Conservation (phyloP, 2,888 invertebrate genomes). For the Ypsolopha scabrella region DNA sequence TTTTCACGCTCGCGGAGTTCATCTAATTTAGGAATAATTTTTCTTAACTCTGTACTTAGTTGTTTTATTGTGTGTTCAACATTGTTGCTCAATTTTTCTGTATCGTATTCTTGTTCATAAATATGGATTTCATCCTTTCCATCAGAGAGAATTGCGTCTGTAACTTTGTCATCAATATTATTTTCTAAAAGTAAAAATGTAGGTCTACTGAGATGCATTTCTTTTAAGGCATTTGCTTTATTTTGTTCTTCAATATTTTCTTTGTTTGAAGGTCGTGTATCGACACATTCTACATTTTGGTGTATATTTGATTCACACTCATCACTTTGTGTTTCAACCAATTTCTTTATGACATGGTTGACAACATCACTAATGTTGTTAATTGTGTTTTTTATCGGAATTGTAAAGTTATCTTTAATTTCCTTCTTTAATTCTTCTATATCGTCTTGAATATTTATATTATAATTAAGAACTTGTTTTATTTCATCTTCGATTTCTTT, state of each 20-base stretch:
- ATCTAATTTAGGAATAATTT: slow-evolving; percentile 61
- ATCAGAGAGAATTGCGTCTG: slow-evolving; percentile 71
- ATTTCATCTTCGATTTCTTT: slow-evolving; percentile 72
- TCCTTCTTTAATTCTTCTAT: slow-evolving; percentile 59
- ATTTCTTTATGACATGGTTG: slow-evolving; percentile 60
- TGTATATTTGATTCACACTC: slow-evolving; percentile 23
- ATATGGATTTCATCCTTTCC: slow-evolving; percentile 68
- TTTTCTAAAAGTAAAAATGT: slow-evolving; percentile 56
- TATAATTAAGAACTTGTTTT: slow-evolving; percentile 57
- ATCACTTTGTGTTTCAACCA: slow-evolving; percentile 51
- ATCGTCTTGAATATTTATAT: slow-evolving; percentile 58
- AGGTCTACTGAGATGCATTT: slow-evolving; percentile 58
- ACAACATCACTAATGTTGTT: slow-evolving; percentile 66
- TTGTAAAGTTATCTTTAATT: slow-evolving; percentile 59
- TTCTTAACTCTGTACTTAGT: slow-evolving; percentile 54
- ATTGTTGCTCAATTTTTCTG: slow-evolving; percentile 46
- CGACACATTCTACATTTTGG: slow-evolving; percentile 13
- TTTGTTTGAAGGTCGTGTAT: slow-evolving; percentile 18
- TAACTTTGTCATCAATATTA: slow-evolving; percentile 52
- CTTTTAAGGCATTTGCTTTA: slow-evolving; percentile 45
- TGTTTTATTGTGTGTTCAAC: slow-evolving; percentile 61
- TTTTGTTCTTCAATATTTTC: slow-evolving; percentile 40
- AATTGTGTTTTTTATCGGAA: slow-evolving; percentile 62
- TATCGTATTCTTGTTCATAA: slow-evolving; percentile 43
- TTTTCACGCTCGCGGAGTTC: slow-evolving; percentile 58